Conservation (phyloP, 2,888 invertebrate species). For the Dendrolimus houi region DNA sequence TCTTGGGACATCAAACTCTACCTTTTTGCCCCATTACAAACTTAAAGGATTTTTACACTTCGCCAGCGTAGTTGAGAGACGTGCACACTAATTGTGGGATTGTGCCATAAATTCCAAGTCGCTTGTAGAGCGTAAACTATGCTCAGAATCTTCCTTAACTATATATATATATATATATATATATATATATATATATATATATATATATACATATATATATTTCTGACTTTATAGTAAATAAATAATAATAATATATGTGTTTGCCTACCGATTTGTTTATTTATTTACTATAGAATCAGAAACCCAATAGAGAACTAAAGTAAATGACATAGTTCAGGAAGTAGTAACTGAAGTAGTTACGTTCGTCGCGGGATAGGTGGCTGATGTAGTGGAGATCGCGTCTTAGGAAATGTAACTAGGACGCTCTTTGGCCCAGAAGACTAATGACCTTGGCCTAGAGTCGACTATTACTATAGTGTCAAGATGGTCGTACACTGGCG, state of each 20-base stretch:
- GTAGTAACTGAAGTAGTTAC: not conserved
- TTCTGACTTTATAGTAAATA: no score
- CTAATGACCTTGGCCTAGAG: no score
- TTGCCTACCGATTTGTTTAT: not conserved
- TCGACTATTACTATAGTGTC: no score
- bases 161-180: no score
- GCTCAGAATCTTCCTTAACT: not conserved
- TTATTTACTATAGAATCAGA: not conserved
- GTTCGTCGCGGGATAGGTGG: not conserved
- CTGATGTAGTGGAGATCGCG: not conserved
- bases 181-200: no score
- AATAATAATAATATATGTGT: no score
- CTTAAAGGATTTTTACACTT: no score
- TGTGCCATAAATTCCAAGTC: not conserved
- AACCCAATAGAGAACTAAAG: not conserved
- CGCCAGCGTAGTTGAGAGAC: not conserved
- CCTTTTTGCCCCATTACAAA: no score
- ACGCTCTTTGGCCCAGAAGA: not conserved
- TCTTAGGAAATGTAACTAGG: not conserved
- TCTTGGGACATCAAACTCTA: no score
- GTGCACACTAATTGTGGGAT: slow-evolving; percentile 3
- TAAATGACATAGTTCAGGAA: not conserved
- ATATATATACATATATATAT: no score
- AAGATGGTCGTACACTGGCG: no score
- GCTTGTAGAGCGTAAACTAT: not conserved